Percentiles rank a stretch among this genome's conserved stretches.
Conservation (phyloP, 2,113 vertebrate genomes). For the Amazona guildingii region DNA sequence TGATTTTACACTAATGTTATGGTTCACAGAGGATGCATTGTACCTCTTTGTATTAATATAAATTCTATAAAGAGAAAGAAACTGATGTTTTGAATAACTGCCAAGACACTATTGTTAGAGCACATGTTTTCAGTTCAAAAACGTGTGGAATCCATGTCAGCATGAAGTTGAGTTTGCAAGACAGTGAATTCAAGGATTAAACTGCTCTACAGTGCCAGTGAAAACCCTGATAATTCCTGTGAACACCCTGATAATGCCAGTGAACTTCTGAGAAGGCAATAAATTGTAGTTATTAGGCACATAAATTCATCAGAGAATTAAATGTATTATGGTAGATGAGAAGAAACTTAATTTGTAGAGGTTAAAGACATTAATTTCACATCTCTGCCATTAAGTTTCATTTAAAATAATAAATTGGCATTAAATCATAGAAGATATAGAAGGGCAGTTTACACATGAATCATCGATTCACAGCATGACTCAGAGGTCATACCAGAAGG, state of each 20-base stretch:
- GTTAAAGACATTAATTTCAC: not conserved
- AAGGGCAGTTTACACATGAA: not conserved
- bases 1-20: constrained; percentile 28
- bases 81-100: not conserved
- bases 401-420: not conserved
- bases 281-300: not conserved
- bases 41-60: constrained; percentile 6
- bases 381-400: not conserved
- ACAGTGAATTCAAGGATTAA: constrained; percentile 8
- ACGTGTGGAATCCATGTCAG: constrained; percentile 40
- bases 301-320: constrained; percentile 9
- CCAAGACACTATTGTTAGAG: not conserved
- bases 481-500: not conserved
- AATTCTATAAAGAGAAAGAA: constrained; percentile 5
- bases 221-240: not conserved
- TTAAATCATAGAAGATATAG: not conserved
- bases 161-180: not conserved
- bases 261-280: constrained; percentile 16
- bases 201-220: not conserved
- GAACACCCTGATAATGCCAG: not conserved
- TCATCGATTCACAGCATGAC: not conserved
- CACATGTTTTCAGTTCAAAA: constrained; percentile 40
- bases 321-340: not conserved
- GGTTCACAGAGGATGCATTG: constrained; percentile 11
- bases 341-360: not conserved